Conservation (phyloP, 1,140 invertebrate species). For the Heliconius hewitsoni region DNA sequence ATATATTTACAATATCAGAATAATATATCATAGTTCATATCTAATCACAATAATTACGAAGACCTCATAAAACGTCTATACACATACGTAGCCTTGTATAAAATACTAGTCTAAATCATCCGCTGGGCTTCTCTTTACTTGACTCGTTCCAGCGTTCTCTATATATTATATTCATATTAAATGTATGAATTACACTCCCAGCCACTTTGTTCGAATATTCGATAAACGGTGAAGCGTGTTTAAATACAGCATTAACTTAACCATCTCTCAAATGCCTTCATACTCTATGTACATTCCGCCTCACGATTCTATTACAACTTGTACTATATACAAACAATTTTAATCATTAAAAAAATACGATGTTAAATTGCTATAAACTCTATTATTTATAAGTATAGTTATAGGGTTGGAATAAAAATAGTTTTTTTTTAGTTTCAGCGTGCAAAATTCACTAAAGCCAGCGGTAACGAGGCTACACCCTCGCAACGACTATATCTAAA, state of each 20-base stretch:
- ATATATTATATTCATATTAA: slow-evolving; percentile 15
- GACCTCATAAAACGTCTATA: slow-evolving; percentile 73
- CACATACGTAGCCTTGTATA: slow-evolving; percentile 73
- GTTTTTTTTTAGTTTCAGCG: slow-evolving; percentile 63
- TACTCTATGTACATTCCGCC: slow-evolving; percentile 73
- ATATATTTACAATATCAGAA: slow-evolving; percentile 80
- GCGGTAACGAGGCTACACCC: slow-evolving; percentile 58
- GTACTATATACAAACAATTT: slow-evolving; percentile 82
- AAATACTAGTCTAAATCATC: slow-evolving; percentile 67
- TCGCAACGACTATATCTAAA: slow-evolving; percentile 52
- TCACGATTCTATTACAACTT: slow-evolving; percentile 74
- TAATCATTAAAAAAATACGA: slow-evolving; percentile 77
- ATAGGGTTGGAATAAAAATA: slow-evolving; percentile 79
- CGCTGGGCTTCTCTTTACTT: slow-evolving; percentile 44
- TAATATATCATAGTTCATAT: slow-evolving; percentile 70
- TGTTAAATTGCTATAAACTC: slow-evolving; percentile 75
- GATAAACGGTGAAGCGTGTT: slow-evolving; percentile 71
- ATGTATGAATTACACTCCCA: slow-evolving; percentile 42
- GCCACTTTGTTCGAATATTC: slow-evolving; percentile 68
- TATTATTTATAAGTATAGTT: slow-evolving; percentile 61
- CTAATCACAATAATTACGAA: slow-evolving; percentile 76
- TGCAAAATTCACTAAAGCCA: slow-evolving; percentile 78
- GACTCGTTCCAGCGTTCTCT: slow-evolving; percentile 27
- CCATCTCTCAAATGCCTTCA: slow-evolving; percentile 39
- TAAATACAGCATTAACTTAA: slow-evolving; percentile 66